phyloP scores from a whole-genome alignment of 2,888 invertebrate genomes.

The Sepiola atlantica region DNA sequence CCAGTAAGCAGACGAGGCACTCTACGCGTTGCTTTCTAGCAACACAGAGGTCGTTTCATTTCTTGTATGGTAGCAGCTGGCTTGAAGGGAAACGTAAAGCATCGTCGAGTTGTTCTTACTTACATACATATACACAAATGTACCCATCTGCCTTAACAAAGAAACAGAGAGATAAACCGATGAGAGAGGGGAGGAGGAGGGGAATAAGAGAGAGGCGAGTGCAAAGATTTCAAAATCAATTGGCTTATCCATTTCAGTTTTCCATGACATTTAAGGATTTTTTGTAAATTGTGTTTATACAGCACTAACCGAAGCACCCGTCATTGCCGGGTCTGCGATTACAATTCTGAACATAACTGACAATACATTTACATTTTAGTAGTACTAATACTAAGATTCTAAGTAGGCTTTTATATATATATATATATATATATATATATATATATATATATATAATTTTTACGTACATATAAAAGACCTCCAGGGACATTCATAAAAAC shows the following conservation, averaged over 20 bases:
- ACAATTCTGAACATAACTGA: too few relatives aligned
- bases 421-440: not conserved
- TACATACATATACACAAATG: slow-evolving; percentile 6
- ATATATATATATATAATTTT: not conserved
- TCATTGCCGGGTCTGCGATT: too few relatives aligned
- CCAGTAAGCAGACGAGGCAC: not conserved
- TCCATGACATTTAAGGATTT: not conserved
- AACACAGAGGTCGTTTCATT: not conserved
- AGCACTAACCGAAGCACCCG: not conserved
- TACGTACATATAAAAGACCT: too few relatives aligned
- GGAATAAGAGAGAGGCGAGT: not conserved
- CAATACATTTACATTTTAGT: too few relatives aligned
- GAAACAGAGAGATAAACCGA: not conserved
- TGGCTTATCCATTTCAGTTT: not conserved
- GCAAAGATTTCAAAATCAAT: not conserved
- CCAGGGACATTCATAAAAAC: too few relatives aligned
- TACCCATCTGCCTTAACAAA: not conserved
- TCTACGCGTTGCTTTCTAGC: not conserved
- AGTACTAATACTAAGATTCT: too few relatives aligned
- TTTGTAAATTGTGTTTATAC: not conserved
- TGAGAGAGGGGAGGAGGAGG: not conserved
- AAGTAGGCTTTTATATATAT: too few relatives aligned
- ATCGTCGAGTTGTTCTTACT: slow-evolving; percentile 1
- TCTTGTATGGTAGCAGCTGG: slow-evolving; percentile 8
- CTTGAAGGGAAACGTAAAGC: not conserved